These are phyloP conservation scores for Penaeus japonicus DNA, from an alignment of 1,140 invertebrate species.

Conservation along the genomic window DNA sequence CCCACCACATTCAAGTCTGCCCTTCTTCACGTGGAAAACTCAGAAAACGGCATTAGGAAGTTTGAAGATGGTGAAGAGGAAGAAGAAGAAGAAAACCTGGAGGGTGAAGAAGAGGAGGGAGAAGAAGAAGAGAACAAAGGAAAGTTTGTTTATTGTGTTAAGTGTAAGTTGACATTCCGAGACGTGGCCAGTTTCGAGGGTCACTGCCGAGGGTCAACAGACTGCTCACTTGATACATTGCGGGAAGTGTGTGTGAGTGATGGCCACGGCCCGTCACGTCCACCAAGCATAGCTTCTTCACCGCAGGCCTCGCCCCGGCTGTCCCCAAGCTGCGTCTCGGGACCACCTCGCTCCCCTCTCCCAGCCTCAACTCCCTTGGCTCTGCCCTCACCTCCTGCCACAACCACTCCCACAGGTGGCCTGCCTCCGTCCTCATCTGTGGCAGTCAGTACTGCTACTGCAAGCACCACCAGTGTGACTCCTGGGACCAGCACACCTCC, in stretches of 20 bases:
- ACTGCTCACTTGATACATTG: conserved; percentile 54
- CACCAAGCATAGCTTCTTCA: conserved; percentile 53
- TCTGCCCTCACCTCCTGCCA: conserved; percentile 52
- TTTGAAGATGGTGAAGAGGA: conserved; percentile 56
- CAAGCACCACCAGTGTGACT: conserved; percentile 33
- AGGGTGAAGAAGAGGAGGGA: conserved; percentile 45
- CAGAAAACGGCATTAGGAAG: conserved; percentile 56
- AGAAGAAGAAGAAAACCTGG: conserved; percentile 43
- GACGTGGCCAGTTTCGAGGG: conserved; percentile 55
- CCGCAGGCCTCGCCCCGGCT: conserved; percentile 53
- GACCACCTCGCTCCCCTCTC: conserved; percentile 54
- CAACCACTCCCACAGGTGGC: conserved; percentile 47
- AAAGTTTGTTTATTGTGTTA: conserved; percentile 57
- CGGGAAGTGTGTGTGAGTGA: conserved; percentile 55
- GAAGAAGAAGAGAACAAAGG: conserved; percentile 52
- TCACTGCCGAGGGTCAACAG: conserved; percentile 53
- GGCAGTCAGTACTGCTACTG: conserved; percentile 37
- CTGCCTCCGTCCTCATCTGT: conserved; percentile 52
- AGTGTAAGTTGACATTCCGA: conserved; percentile 59
- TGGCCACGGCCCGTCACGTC: conserved; percentile 51
- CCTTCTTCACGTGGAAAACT: conserved; percentile 38
- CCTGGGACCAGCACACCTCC: conserved; percentile 50
- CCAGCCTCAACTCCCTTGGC: conserved; percentile 50
- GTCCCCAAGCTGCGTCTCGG: conserved; percentile 49
- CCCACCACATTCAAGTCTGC: conserved; percentile 34